Evolutionary conservation across 2,797 vertebrate species (phyloP).

Genomic region (Tragelaphus eurycerus): DNA sequence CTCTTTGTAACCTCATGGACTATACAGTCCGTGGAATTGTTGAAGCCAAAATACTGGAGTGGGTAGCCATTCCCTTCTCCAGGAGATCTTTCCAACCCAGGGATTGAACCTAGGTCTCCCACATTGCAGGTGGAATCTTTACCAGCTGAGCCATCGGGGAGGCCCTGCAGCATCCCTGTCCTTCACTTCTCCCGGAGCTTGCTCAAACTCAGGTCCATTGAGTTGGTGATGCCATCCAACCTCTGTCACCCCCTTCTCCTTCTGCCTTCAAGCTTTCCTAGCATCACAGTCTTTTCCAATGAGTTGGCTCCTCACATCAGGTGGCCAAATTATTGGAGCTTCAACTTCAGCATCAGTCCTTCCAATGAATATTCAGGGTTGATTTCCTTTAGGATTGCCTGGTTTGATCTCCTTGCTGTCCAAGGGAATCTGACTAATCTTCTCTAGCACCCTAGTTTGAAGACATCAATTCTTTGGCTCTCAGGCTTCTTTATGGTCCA

Average conservation of each 20-base stretch:
- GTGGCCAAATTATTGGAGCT: background rate
- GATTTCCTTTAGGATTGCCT: background rate
- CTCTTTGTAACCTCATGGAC: background rate
- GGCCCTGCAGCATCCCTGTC: background rate
- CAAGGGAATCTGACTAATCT: background rate
- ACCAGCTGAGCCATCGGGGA: background rate
- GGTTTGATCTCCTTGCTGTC: background rate
- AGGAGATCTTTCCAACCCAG: background rate
- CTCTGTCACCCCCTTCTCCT: background rate
- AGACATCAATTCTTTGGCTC: background rate
- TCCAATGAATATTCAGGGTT: background rate
- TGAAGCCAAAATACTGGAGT: background rate
- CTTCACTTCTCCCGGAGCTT: background rate
- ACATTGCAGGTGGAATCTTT: background rate
- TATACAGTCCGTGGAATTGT: background rate
- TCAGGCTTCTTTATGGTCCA: background rate
- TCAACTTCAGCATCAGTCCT: background rate
- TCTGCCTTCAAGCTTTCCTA: background rate
- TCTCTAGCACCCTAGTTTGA: background rate
- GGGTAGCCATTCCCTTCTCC: background rate
- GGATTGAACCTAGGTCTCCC: background rate
- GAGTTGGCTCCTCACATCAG: fast-evolving
- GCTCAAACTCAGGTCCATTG: background rate
- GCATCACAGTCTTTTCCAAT: background rate
- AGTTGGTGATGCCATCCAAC: background rate